Percentiles rank a stretch among this genome's conserved stretches.
These are phyloP conservation scores for Manduca sexta DNA, from an alignment of 1,140 invertebrate species.

Conservation along the genomic window DNA sequence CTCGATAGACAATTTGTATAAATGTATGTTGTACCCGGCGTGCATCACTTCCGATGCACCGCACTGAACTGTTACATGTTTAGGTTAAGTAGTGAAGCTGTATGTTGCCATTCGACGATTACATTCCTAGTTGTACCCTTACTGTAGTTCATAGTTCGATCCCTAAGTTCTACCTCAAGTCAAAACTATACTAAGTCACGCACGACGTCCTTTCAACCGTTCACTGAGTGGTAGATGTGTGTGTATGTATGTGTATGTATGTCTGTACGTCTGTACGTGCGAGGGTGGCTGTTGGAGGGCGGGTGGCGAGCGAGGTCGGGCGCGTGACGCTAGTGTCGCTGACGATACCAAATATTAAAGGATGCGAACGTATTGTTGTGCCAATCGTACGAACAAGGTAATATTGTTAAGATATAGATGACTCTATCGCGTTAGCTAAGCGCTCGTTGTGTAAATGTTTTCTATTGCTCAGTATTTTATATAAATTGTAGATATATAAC, in stretches of 20 bases:
- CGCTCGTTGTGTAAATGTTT: conserved; percentile 60
- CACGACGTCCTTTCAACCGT: conserved; percentile 47
- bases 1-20: conserved; percentile 21
- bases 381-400: conserved; percentile 64
- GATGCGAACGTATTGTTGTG: conserved; percentile 54
- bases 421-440: conserved; percentile 55
- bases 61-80: conserved; percentile 32
- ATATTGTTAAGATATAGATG: conserved; percentile 63
- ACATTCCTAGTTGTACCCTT: conserved; percentile 68
- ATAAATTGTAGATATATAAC: conserved; percentile 40
- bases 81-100: conserved; percentile 57
- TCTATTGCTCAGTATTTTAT: conserved; percentile 72
- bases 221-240: conserved; percentile 12
- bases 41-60: conserved; percentile 50
- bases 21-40: conserved; percentile 36
- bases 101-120: conserved; percentile 61
- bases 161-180: conserved; percentile 71
- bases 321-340: conserved; percentile 12
- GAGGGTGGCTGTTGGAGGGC: background rate
- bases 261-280: conserved; percentile 2
- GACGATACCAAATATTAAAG: conserved; percentile 63
- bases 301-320: background rate
- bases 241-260: background rate
- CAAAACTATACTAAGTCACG: conserved; percentile 60
- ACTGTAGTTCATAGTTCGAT: conserved; percentile 58